Conservation (phyloP, 2,888 invertebrate species). For the Lochmaea capreae region DNA sequence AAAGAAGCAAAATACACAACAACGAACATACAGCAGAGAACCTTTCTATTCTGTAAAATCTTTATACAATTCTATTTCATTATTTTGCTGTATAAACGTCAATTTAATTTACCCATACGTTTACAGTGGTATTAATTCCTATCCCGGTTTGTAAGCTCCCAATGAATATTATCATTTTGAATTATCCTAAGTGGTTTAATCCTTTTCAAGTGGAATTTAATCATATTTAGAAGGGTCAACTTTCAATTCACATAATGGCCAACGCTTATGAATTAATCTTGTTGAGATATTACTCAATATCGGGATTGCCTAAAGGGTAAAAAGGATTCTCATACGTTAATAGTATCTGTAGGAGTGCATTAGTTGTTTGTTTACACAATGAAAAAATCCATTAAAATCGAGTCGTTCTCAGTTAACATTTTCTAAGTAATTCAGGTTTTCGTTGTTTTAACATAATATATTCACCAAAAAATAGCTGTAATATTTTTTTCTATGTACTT, state of each 20-base stretch:
- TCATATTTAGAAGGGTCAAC: neutral
- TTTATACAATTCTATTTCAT: neutral
- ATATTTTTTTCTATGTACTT: no score
- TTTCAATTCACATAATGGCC: constrained; percentile 9
- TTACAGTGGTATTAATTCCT: neutral
- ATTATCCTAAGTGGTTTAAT: constrained; percentile 7
- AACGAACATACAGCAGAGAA: no score
- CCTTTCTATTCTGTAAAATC: no score
- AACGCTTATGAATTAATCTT: constrained; percentile 10
- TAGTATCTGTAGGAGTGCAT: neutral
- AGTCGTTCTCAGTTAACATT: neutral
- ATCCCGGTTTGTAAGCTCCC: neutral
- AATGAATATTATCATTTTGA: constrained; percentile 5
- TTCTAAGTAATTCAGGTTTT: neutral
- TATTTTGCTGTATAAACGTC: neutral
- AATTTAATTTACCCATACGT: neutral
- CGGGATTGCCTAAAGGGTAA: constrained; percentile 10
- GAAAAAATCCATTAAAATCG: neutral
- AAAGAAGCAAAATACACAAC: no score
- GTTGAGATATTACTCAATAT: constrained; percentile 14
- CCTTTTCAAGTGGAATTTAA: constrained; percentile 4
- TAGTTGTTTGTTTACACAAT: neutral
- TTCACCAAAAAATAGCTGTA: neutral
- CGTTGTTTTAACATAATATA: neutral
- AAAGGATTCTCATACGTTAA: neutral